Base-by-base conservation (phyloP, 2,797 vertebrate species). In the Mormyrops boulengeri region DNA sequence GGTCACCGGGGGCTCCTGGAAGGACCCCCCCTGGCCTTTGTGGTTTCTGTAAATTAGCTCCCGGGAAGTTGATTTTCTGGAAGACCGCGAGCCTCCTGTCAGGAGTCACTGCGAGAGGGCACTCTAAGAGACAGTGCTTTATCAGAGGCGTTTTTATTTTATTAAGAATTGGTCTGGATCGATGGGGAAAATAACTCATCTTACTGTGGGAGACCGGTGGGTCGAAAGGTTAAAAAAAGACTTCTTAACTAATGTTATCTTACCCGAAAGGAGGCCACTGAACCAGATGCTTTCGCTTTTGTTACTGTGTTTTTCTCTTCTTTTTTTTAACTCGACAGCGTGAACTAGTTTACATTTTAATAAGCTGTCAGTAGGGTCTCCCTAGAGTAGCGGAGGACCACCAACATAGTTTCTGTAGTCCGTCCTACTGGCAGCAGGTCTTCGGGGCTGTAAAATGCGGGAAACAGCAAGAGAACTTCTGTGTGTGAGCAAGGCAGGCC, bases 131-230 rank as follows among this genome's bases (percentile, higher is more conserved):
- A 93, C 93, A 94, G 89, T 93, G 93, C 96, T 96, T 96, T 95
- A 96, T 96, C 95, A 96, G 95, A 95, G 91, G 11, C 26, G 53
- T 90, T 92, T 96, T 94, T 92, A 93, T 95, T 96, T 96, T 96
- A 92, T 96, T 96, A 97, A 96, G 93, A 93, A 93, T 92, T 93
- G 95, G 94, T 93, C 94, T 93, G 93, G 92, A 96, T 97, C 94
- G 93, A 96, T 96, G 94, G 91, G 69, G 93, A 95, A 93, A 82
- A 82, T 82, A 95, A 94, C 96, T 94, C 91, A 92, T 95, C 93
- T 95, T 95, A 94, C 95, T 95, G 93, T 93, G 95, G 94, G 90
- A 93, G 92, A 94, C 91, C 91, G 90, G 89, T 91, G 94, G 94
- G 94, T 94, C 94, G 95, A 91, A 90, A 93, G 73, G 92, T 93